phyloP scores from a whole-genome alignment of 2,797 vertebrate species.

The Mallotus villosus region DNA sequence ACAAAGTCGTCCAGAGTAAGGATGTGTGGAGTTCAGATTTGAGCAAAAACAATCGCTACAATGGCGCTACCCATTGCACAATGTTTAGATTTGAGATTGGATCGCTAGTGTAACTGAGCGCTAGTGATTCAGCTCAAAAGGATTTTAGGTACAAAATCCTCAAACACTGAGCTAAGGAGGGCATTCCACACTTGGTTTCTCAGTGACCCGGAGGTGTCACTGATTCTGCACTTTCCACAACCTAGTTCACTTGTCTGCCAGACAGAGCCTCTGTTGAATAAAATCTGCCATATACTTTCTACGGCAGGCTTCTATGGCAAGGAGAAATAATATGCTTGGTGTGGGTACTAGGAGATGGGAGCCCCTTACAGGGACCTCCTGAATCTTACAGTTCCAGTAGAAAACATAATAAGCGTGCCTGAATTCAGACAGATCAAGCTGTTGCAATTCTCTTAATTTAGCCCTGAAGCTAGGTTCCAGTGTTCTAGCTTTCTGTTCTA shows the following conservation, averaged over 20 bases:
- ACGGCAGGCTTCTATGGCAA: not conserved
- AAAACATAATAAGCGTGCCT: not conserved
- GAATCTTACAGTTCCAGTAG: not conserved
- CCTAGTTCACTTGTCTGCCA: not conserved
- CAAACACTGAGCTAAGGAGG: not conserved
- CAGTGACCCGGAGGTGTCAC: slow-evolving; percentile 30
- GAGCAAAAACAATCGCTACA: slow-evolving; percentile 4
- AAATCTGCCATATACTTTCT: not conserved
- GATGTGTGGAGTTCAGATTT: not conserved
- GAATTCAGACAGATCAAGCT: not conserved
- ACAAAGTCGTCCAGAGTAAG: slow-evolving; percentile 24
- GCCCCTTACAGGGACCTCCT: not conserved
- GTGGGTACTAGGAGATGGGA: not conserved
- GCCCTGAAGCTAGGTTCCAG: slow-evolving; percentile 28
- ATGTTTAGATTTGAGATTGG: slow-evolving; percentile 9
- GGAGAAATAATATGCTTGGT: not conserved
- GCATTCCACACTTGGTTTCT: slow-evolving; percentile 1
- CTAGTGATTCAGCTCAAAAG: slow-evolving; percentile 28
- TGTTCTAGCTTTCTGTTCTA: slow-evolving; percentile 69
- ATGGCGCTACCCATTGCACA: slow-evolving; percentile 4
- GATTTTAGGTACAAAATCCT: not conserved
- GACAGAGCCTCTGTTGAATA: not conserved
- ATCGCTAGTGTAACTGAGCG: too few relatives aligned
- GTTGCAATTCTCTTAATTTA: not conserved
- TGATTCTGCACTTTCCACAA: slow-evolving; percentile 66